These are phyloP conservation scores for Achlya flavicornis DNA, from an alignment of 2,888 invertebrate species.

Conservation along the genomic window DNA sequence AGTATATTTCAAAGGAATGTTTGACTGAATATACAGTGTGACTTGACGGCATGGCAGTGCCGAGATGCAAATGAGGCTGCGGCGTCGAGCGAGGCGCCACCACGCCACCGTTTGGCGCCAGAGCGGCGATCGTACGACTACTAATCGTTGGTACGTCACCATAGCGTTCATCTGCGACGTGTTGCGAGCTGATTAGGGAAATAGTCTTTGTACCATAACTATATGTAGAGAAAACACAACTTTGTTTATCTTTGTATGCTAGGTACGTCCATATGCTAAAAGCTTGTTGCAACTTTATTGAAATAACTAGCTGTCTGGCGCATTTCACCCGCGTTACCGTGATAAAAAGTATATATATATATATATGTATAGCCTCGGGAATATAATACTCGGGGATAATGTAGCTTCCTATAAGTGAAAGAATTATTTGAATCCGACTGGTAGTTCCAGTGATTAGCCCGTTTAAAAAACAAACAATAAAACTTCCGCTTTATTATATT, in stretches of 20 bases:
- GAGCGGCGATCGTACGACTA: conserved; percentile 45
- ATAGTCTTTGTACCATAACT: not conserved
- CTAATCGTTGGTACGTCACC: conserved; percentile 49
- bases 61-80: conserved; percentile 70
- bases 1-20: conserved; percentile 19
- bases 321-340: too few relatives aligned
- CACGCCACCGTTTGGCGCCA: conserved; percentile 45
- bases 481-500: too few relatives aligned
- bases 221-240: not conserved
- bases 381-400: too few relatives aligned
- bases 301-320: too few relatives aligned
- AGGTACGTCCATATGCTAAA: not conserved
- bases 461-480: too few relatives aligned
- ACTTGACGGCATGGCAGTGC: conserved; percentile 24
- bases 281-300: too few relatives aligned
- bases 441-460: too few relatives aligned
- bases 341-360: too few relatives aligned
- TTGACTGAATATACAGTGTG: conserved; percentile 40
- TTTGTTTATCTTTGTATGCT: not conserved
- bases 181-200: conserved; percentile 8
- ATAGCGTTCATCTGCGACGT: conserved; percentile 11
- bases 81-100: conserved; percentile 57
- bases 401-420: too few relatives aligned
- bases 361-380: too few relatives aligned
- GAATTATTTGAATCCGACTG: too few relatives aligned